These are phyloP conservation scores for Alloscopus bannaensis DNA, from an alignment of 2,888 invertebrate species.

Conservation along the genomic window DNA sequence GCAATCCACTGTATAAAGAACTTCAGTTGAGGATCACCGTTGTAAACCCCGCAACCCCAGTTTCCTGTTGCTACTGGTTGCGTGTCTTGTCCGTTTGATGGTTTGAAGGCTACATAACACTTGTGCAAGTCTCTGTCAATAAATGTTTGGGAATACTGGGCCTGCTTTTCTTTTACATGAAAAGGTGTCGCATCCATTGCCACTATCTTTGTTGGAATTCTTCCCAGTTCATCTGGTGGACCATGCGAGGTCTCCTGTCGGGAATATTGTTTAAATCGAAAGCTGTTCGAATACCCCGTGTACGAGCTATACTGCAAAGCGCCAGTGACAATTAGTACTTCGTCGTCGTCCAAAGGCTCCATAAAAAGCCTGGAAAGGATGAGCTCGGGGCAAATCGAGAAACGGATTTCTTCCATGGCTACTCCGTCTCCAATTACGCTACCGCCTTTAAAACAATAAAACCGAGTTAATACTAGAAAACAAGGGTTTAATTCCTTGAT, in stretches of 20 bases:
- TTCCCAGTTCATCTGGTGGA: slow-evolving; percentile 15
- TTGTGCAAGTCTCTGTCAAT: slow-evolving; percentile 77
- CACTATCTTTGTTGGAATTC: slow-evolving; percentile 74
- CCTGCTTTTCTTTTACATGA: slow-evolving; percentile 2
- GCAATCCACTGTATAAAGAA: slow-evolving; percentile 77
- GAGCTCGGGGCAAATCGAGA: slow-evolving; percentile 95
- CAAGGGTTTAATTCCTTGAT: too few relatives aligned
- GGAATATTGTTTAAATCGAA: slow-evolving; percentile 75
- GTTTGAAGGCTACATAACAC: slow-evolving; percentile 55
- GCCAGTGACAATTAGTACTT: slow-evolving; percentile 85
- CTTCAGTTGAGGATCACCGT: slow-evolving; percentile 74
- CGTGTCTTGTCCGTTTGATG: neutral
- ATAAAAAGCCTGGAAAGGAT: slow-evolving; percentile 90
- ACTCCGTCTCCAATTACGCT: slow-evolving; percentile 80
- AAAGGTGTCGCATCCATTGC: slow-evolving; percentile 78
- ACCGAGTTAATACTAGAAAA: too few relatives aligned
- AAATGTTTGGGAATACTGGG: neutral
- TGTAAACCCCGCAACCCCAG: slow-evolving; percentile 79
- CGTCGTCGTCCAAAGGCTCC: slow-evolving; percentile 85
- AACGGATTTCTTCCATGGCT: slow-evolving; percentile 96
- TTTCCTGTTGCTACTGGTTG: slow-evolving; percentile 76
- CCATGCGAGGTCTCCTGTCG: neutral
- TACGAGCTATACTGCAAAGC: slow-evolving; percentile 76
- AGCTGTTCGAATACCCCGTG: slow-evolving; percentile 76
- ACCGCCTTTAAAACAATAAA: slow-evolving; percentile 82